phyloP scores from a whole-genome alignment of 2,888 invertebrate species.

The Meganola albula region DNA sequence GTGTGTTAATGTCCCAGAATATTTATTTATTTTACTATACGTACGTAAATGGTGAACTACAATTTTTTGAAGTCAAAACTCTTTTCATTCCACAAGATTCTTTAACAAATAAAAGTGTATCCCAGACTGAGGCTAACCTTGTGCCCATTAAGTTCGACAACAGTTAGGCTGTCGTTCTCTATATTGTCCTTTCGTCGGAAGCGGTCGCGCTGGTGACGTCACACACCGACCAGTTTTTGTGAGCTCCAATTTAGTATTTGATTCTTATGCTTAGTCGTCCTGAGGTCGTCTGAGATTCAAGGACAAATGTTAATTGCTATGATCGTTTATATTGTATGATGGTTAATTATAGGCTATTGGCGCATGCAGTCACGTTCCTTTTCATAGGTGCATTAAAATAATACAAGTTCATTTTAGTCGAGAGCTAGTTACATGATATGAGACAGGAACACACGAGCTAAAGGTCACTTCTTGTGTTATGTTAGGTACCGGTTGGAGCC shows the following conservation, averaged over 20 bases:
- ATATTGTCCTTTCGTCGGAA: conserved; percentile 44
- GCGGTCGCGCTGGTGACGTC: conserved; percentile 62
- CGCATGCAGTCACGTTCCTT: conserved; percentile 21
- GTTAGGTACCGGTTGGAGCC: too few species aligned
- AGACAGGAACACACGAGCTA: too few species aligned
- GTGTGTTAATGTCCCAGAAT: too few species aligned
- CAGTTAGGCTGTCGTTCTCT: conserved; percentile 56
- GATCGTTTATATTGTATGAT: conserved; percentile 15
- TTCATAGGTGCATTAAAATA: conserved; percentile 9
- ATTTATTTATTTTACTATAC: too few species aligned
- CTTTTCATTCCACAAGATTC: too few species aligned
- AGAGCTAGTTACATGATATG: too few species aligned
- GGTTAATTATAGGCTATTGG: conserved; percentile 21
- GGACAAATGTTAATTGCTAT: conserved; percentile 57
- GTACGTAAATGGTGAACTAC: too few species aligned
- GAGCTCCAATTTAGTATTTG: conserved; percentile 68
- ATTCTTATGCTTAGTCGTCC: conserved; percentile 73
- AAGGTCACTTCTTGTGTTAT: too few species aligned
- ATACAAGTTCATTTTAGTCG: too few species aligned
- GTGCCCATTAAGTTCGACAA: conserved; percentile 32
- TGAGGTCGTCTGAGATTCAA: conserved; percentile 70
- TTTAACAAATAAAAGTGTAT: conserved; percentile 28
- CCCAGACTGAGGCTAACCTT: conserved; percentile 35
- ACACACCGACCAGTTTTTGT: conserved; percentile 61
- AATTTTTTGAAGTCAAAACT: too few species aligned